These are phyloP conservation scores for Synergus umbraculus DNA, from an alignment of 2,888 invertebrate species.

Conservation along the genomic window DNA sequence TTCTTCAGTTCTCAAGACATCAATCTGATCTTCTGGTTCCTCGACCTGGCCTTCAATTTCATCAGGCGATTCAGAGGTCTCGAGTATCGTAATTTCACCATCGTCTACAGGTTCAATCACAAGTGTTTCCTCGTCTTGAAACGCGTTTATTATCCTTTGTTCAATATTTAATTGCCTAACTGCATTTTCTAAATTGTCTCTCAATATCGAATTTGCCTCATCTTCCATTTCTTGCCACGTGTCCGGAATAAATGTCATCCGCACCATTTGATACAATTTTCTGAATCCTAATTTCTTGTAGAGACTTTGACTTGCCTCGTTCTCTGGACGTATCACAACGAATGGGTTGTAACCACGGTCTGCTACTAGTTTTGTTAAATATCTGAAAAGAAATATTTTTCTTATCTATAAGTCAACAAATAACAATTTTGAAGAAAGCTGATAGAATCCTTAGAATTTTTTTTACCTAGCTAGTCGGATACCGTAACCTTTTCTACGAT, in stretches of 20 bases:
- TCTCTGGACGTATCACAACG: slow-evolving; percentile 92
- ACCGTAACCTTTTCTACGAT: slow-evolving; percentile 83
- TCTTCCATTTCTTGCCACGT: slow-evolving; percentile 67
- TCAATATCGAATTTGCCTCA: slow-evolving; percentile 59
- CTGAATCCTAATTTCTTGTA: slow-evolving; percentile 91
- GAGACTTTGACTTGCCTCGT: slow-evolving; percentile 90
- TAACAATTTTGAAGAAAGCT: background rate
- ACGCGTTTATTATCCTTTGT: slow-evolving; percentile 64
- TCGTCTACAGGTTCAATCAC: slow-evolving; percentile 58
- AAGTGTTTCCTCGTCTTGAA: slow-evolving; percentile 58
- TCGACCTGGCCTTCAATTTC: slow-evolving; percentile 54
- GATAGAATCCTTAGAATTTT: background rate
- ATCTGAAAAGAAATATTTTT: slow-evolving; percentile 67
- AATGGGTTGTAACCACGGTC: slow-evolving; percentile 89
- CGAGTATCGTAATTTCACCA: slow-evolving; percentile 61
- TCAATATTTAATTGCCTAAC: slow-evolving; percentile 66
- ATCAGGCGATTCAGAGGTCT: slow-evolving; percentile 53
- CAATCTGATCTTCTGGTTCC: slow-evolving; percentile 51
- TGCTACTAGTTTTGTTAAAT: slow-evolving; percentile 80
- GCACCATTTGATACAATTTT: slow-evolving; percentile 88
- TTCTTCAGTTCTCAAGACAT: background rate
- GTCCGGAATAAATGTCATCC: slow-evolving; percentile 84
- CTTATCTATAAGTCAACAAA: background rate
- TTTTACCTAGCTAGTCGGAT: slow-evolving; percentile 73
- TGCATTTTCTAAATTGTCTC: slow-evolving; percentile 68